phyloP scores from a whole-genome alignment of 1,140 invertebrate species.

The Drosophila kepulauana region DNA sequence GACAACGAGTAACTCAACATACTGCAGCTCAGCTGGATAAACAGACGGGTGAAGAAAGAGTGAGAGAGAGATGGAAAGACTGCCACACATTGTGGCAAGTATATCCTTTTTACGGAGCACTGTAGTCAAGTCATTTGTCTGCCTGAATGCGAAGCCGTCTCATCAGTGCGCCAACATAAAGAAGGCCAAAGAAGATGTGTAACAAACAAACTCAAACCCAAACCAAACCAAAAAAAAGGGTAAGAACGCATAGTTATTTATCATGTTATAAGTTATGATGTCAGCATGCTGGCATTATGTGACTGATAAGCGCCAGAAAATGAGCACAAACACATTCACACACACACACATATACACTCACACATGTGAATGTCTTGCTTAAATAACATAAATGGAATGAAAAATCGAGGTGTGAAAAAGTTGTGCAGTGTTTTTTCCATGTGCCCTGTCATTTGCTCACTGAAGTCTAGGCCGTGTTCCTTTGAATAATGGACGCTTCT shows the following conservation, averaged over 20 bases:
- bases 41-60: background rate
- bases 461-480: constrained; percentile 44
- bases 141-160: constrained; percentile 44
- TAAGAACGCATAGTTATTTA: constrained; percentile 76
- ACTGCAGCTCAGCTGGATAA: constrained; percentile 29
- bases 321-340: constrained; percentile 31
- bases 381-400: constrained; percentile 73
- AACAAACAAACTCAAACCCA: constrained; percentile 10
- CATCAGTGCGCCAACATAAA: constrained; percentile 22
- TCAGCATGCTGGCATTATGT: constrained; percentile 78
- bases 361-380: constrained; percentile 4
- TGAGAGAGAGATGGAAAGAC: background rate
- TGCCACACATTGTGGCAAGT: constrained; percentile 11
- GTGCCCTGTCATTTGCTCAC: constrained; percentile 63
- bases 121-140: constrained; percentile 80
- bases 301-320: constrained; percentile 74
- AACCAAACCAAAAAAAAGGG: constrained; percentile 43
- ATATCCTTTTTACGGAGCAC: constrained; percentile 11
- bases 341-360: constrained; percentile 2
- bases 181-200: no score
- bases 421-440: constrained; percentile 47
- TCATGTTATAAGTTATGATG: constrained; percentile 83
- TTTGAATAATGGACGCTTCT: constrained; percentile 57
- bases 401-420: constrained; percentile 80
- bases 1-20: constrained; percentile 28